A percentile compares a stretch with the other conserved stretches of the same genome.
Conservation (phyloP, 2,888 invertebrate species). For the Augiades crinisus region DNA sequence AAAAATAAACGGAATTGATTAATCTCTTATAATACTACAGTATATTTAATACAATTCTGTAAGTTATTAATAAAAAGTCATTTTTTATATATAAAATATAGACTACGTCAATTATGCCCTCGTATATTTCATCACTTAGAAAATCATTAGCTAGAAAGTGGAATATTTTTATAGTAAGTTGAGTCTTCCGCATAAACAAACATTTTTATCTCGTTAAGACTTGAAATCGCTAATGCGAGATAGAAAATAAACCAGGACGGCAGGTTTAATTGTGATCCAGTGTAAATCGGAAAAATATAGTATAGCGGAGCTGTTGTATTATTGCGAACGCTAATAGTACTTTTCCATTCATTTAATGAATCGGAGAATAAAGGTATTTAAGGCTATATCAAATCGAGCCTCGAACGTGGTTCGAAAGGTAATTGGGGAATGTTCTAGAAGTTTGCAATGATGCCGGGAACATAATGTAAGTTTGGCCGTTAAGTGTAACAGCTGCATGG, state of each 20-base stretch:
- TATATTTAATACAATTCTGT: constrained; percentile 1
- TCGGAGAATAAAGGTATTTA: neutral
- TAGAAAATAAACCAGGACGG: too few species aligned
- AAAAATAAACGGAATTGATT: constrained; percentile 33
- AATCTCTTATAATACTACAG: constrained; percentile 16
- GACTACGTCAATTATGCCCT: too few species aligned
- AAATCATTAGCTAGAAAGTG: too few species aligned
- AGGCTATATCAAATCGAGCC: constrained; percentile 1
- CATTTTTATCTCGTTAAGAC: constrained; percentile 33
- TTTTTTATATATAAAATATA: neutral
- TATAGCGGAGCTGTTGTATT: constrained; percentile 14
- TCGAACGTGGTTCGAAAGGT: constrained; percentile 33
- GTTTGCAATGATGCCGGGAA: constrained; percentile 60
- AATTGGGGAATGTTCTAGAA: constrained; percentile 54
- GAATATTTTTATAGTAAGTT: too few species aligned
- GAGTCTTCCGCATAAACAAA: constrained; percentile 27
- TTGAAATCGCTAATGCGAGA: too few species aligned
- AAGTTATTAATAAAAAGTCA: neutral
- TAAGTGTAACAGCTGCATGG: constrained; percentile 74
- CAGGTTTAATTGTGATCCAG: neutral
- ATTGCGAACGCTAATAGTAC: neutral
- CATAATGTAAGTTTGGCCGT: constrained; percentile 70
- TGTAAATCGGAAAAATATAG: neutral
- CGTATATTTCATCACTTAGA: too few species aligned
- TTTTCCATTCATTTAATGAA: neutral